Evolutionary conservation across 2,113 vertebrate genomes (phyloP).

Genomic region (Pyrgilauda ruficollis): DNA sequence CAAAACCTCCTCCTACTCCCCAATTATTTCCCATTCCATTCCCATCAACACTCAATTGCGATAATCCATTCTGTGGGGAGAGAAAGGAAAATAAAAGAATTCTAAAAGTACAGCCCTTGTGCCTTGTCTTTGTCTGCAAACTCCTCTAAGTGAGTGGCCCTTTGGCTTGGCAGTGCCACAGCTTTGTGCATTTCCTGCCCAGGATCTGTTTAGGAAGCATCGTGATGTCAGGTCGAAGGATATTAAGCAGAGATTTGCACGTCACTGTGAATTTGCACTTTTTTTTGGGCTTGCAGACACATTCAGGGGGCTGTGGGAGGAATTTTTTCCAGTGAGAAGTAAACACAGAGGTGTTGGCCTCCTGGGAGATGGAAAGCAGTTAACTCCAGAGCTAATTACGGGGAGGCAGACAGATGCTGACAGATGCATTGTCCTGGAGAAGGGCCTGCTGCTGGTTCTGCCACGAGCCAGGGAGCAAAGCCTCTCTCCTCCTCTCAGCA

Average conservation of each 20-base stretch:
- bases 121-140: background rate
- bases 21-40: background rate
- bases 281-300: background rate
- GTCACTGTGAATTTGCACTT: background rate
- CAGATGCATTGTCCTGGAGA: background rate
- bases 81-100: rapidly evolving
- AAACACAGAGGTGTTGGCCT: constrained; percentile 33
- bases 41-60: rapidly evolving
- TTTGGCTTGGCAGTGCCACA: background rate
- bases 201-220: background rate
- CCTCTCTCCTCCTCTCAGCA: background rate
- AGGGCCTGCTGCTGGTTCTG: background rate
- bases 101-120: background rate
- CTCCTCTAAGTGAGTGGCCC: background rate
- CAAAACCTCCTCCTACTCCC: background rate
- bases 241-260: background rate
- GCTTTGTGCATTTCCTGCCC: background rate
- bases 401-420: background rate
- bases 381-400: constrained; percentile 27
- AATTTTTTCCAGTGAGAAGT: background rate
- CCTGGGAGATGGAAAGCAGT: constrained; percentile 35
- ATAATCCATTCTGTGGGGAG: rapidly evolving
- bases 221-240: rapidly evolving
- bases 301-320: background rate
- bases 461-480: background rate